phyloP scores from a whole-genome alignment of 2,888 invertebrate genomes.

The Caenorhabditis zanzibari region DNA sequence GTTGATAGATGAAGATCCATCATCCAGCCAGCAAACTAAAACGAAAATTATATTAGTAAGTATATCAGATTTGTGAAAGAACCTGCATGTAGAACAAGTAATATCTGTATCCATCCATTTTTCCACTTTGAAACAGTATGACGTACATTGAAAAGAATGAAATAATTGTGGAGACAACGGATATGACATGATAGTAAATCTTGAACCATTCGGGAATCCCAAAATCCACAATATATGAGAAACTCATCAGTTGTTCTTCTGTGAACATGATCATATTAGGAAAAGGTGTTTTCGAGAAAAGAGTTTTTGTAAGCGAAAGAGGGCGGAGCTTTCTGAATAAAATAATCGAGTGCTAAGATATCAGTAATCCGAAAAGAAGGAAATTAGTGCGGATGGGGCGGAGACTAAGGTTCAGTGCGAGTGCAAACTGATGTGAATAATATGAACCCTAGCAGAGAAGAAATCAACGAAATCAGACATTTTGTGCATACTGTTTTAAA shows the following conservation, averaged over 20 bases:
- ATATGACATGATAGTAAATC: constrained; percentile 41
- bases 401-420: not conserved
- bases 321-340: constrained; percentile 7
- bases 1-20: constrained; percentile 59
- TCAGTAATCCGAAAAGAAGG: not conserved
- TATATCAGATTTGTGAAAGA: not conserved
- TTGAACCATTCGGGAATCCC: constrained; percentile 47
- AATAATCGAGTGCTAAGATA: not conserved
- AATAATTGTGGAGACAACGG: constrained; percentile 52
- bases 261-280: constrained; percentile 46
- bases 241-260: constrained; percentile 50
- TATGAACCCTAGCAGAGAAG: no score
- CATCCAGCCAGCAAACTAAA: constrained; percentile 55
- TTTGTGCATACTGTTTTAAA: no score
- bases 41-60: not conserved
- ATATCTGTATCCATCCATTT: constrained; percentile 55
- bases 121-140: constrained; percentile 58
- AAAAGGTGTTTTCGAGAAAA: not conserved
- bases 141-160: constrained; percentile 53
- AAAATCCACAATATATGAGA: constrained; percentile 51
- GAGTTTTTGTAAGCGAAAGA: not conserved
- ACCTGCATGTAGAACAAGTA: constrained; percentile 63
- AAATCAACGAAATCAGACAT: no score
- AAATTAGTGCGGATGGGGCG: no score
- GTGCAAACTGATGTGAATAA: not conserved